phyloP scores from a whole-genome alignment of 2,888 invertebrate genomes.

The Formica aserva region DNA sequence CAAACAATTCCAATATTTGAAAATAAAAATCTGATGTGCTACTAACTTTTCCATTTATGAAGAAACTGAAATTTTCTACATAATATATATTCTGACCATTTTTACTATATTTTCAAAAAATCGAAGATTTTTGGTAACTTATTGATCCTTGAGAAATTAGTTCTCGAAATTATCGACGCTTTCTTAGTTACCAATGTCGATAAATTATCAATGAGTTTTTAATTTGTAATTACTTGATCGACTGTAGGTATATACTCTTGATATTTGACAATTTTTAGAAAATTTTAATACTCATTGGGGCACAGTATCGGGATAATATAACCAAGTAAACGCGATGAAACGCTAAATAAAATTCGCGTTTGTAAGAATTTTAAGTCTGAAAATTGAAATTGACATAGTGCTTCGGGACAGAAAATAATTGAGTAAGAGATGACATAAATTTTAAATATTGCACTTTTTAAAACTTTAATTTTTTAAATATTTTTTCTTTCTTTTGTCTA shows the following conservation, averaged over 20 bases:
- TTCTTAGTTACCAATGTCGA: background rate
- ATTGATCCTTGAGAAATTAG: background rate
- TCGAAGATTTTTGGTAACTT: background rate
- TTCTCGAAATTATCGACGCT: background rate
- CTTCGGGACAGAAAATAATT: background rate
- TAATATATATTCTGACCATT: background rate
- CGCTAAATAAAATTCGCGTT: too few species aligned
- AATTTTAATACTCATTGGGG: too few species aligned
- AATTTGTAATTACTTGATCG: background rate
- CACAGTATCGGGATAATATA: too few species aligned
- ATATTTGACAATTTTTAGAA: too few species aligned
- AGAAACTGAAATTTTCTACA: background rate
- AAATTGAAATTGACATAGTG: too few species aligned
- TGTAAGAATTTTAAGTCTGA: too few species aligned
- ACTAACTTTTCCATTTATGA: background rate
- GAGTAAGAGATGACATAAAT: background rate
- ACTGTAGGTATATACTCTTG: background rate
- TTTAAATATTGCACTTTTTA: background rate
- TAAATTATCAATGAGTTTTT: background rate
- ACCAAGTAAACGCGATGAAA: too few species aligned
- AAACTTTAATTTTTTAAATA: background rate
- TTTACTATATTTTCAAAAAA: background rate
- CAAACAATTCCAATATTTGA: background rate
- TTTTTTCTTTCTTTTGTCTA: background rate
- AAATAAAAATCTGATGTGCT: background rate